These are phyloP conservation scores for Ambastaia sidthimunki DNA, from an alignment of 2,797 vertebrate species.

Conservation along the genomic window DNA sequence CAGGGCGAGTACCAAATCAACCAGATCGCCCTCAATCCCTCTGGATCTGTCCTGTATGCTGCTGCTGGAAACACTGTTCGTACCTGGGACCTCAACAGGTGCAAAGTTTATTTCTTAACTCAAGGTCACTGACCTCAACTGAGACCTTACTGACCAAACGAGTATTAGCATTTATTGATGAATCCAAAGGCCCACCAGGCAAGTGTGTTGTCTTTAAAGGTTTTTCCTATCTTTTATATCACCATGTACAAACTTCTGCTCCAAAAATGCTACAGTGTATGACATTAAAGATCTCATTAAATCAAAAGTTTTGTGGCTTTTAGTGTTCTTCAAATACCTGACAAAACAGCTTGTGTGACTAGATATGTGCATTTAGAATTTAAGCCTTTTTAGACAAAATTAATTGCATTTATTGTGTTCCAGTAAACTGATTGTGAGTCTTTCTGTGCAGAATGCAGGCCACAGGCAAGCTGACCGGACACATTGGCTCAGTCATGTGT, in stretches of 20 bases:
- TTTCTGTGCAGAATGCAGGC: constrained; percentile 85
- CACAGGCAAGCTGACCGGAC: constrained; percentile 90
- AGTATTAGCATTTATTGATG: constrained; percentile 8
- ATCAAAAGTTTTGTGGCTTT: too few relatives aligned
- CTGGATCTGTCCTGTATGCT: constrained; percentile 87
- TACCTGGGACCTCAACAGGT: constrained; percentile 96
- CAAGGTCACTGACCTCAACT: neutral
- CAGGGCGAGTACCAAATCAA: constrained; percentile 97
- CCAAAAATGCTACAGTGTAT: neutral
- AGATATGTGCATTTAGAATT: too few relatives aligned
- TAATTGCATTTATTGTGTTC: neutral
- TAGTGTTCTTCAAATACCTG: too few relatives aligned
- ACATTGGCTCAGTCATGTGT: constrained; percentile 97
- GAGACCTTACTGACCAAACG: neutral
- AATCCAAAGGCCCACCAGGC: neutral
- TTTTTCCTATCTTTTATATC: neutral
- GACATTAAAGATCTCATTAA: neutral
- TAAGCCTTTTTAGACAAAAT: too few relatives aligned
- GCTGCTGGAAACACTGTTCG: constrained; percentile 92
- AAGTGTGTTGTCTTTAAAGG: neutral
- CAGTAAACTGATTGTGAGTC: constrained; percentile 1
- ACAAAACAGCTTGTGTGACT: too few relatives aligned
- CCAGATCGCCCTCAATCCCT: constrained; percentile 92
- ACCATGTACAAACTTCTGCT: neutral
- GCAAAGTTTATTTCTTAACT: neutral